Evolutionary conservation across 2,888 invertebrate species (phyloP).

Genomic region (Ectemnius lituratus): DNA sequence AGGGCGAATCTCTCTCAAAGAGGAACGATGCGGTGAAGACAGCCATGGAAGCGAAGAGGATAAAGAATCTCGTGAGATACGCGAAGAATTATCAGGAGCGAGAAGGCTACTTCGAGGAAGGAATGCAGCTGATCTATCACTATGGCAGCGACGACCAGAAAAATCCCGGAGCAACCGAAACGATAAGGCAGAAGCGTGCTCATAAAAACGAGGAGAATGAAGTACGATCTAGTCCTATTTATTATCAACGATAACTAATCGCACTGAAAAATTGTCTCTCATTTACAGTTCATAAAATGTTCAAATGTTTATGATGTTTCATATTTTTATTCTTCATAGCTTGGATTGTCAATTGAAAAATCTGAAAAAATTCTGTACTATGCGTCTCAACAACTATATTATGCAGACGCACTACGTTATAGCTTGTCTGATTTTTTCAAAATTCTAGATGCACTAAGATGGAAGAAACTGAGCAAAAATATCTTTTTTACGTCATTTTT

Average conservation of each 20-base stretch:
- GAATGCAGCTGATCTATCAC: conserved; percentile 74
- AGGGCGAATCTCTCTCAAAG: conserved; percentile 69
- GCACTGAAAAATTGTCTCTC: neutral
- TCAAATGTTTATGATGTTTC: no score
- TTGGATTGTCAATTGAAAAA: no score
- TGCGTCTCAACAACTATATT: neutral
- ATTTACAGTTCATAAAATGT: no score
- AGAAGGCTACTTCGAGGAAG: conserved; percentile 74
- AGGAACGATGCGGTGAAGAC: conserved; percentile 67
- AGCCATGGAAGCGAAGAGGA: conserved; percentile 62
- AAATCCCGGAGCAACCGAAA: conserved; percentile 17
- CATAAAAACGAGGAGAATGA: conserved; percentile 58
- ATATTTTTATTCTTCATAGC: no score
- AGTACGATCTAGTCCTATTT: conserved; percentile 37
- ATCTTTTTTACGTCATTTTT: no score
- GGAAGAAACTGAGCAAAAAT: no score
- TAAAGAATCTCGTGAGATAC: conserved; percentile 70
- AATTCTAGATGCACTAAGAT: no score
- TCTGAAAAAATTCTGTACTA: no score
- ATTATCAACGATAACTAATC: neutral
- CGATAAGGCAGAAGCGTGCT: conserved; percentile 63
- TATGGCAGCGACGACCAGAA: conserved; percentile 59
- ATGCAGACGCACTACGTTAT: no score
- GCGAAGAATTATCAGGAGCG: conserved; percentile 72
- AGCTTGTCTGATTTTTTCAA: no score